phyloP scores from a whole-genome alignment of 2,888 invertebrate species.

The Orthosia gracilis region DNA sequence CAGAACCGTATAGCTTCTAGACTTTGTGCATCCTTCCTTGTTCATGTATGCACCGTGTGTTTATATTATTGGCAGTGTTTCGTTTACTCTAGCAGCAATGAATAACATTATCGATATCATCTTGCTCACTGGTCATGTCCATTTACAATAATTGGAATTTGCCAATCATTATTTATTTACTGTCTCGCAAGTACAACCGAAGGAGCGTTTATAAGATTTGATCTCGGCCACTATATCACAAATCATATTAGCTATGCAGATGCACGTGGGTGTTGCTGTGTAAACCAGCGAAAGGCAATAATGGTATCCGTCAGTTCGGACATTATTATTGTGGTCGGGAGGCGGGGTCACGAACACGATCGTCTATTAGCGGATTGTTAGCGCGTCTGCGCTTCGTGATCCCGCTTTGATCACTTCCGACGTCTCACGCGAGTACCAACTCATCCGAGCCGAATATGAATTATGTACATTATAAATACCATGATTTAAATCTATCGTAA shows the following conservation, averaged over 20 bases:
- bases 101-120: conserved; percentile 62
- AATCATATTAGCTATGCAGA: conserved; percentile 60
- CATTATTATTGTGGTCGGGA: conserved; percentile 81
- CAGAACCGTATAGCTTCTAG: conserved; percentile 34
- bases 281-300: conserved; percentile 66
- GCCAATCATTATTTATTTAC: conserved; percentile 60
- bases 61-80: conserved; percentile 39
- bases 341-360: conserved; percentile 86
- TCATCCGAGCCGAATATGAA: conserved; percentile 69
- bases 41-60: conserved; percentile 23
- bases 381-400: conserved; percentile 86
- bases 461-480: conserved; percentile 62
- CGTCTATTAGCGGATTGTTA: conserved; percentile 88
- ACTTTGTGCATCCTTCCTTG: conserved; percentile 32
- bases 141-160: conserved; percentile 59
- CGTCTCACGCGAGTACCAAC: conserved; percentile 68
- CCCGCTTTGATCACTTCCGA: conserved; percentile 87
- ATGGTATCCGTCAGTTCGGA: conserved; percentile 69
- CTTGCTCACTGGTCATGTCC: conserved; percentile 51
- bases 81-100: conserved; percentile 47
- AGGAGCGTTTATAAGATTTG: conserved; percentile 58
- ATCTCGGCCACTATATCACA: conserved; percentile 58
- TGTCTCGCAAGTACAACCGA: conserved; percentile 32
- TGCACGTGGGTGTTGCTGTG: conserved; percentile 59
- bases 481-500: conserved; percentile 58